Evolutionary conservation across 2,113 vertebrate species (phyloP).

Genomic region (Xenopus laevis): DNA sequence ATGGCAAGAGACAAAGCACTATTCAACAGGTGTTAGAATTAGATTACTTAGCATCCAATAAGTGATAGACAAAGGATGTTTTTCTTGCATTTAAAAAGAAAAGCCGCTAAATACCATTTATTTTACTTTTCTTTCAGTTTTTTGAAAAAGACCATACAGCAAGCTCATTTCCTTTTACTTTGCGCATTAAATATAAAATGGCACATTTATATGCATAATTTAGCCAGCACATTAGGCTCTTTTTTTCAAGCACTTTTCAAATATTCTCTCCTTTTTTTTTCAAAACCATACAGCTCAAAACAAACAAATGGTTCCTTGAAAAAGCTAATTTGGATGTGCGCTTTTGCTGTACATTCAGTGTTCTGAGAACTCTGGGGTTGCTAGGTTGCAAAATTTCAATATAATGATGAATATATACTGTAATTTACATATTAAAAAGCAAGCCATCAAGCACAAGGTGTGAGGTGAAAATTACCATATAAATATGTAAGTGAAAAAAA

Average conservation of each 20-base stretch:
- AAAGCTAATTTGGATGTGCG: constrained; percentile 38
- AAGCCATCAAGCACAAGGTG: constrained; percentile 43
- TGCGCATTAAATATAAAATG: constrained; percentile 25
- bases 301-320: constrained; percentile 42
- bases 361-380: constrained; percentile 28
- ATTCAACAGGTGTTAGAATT: neutral
- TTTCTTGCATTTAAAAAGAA: neutral
- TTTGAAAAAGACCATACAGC: constrained; percentile 9
- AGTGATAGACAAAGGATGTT: neutral
- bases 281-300: constrained; percentile 29
- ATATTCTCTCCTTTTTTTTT: constrained; percentile 16
- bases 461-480: constrained; percentile 46
- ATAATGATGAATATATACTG: constrained; percentile 45
- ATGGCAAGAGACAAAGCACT: too few relatives aligned
- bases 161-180: constrained; percentile 18
- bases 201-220: constrained; percentile 38
- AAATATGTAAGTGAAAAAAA: constrained; percentile 41
- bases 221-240: constrained; percentile 20
- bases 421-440: constrained; percentile 47
- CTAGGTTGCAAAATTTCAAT: constrained; percentile 47
- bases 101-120: constrained; percentile 3
- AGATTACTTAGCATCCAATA: neutral
- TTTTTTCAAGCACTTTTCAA: constrained; percentile 36
- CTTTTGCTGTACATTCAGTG: constrained; percentile 18
- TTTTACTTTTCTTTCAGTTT: constrained; percentile 6